Evolutionary conservation across 92 coral and sea anemone genomes (phyloP), one percentile per base, ranked within the genome.

Genomic region (Chrysogorgia sp.): DNA sequence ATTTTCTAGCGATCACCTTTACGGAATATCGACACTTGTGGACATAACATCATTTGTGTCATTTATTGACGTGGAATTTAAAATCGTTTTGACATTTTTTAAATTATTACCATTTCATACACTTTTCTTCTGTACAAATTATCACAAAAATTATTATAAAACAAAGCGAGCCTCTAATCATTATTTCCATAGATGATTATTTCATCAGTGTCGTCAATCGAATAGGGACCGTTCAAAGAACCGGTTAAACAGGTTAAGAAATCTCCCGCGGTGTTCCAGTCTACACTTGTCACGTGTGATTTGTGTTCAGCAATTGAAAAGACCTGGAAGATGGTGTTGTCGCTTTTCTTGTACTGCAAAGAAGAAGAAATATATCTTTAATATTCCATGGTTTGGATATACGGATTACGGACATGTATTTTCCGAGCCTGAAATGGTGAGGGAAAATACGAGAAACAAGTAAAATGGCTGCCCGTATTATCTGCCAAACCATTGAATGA

Each of bases 231-330:
- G 57, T 89, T 92, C 53, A 82, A 40, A 1, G 94, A 91, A 67
- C 98, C 98, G 34, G 98, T 91, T 45, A 94, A 82, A 78, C 94
- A 94, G 60, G 97, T 94, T 60, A 88, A 86, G 41, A 86, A 91
- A 71, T 92, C 90, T 26, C 86, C 26, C 0, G 92, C 90, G 12
- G 94, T 88, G 40, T 88, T 94, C 98, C 98, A 94, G 64, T 94
- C 98, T 5, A 94, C 98, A 37, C 98, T 94, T 34, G 88, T 88
- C 28, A 94, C 97, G 66, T 90, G 92, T 50, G 96, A 93, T 75
- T 84, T 90, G 83, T 87, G 93, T 52, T 83, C 88, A 58, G 58
- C 94, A 50, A 94, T 85, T 62, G 81, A 84, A 82, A 94, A 67
- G 53, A 87, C 98, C 74, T 76, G 92, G 9, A 79, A 50, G 22